Evolutionary conservation across 2,113 vertebrate genomes (phyloP), one percentile per base, ranked within the genome.

Genomic region (Tauraco erythrolophus): DNA sequence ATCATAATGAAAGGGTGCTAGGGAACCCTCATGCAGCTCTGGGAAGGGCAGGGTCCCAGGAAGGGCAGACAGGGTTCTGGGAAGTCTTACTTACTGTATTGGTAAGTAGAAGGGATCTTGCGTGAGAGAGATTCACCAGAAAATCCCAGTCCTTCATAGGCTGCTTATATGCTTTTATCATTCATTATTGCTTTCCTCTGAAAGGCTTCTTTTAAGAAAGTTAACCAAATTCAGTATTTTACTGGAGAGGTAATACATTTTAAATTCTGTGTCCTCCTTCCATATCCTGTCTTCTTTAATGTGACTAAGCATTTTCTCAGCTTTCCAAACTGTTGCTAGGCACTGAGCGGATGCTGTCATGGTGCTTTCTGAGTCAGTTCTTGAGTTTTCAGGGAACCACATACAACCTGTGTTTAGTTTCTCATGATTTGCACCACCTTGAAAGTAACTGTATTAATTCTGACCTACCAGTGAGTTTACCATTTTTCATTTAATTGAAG

Each of bases 301-400:
- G 75, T 88, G 66, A 86, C 71, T 80, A 84, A 84, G 84, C 88
- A 81, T 95, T 97, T 92, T 94, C 75, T 82, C 10, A n/a, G 72
- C 57, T 87, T 95, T 65, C 80, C 74, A 62, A 10, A 58, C n/a
- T 19, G 89, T 94, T 96, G 85, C 96, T 94, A 93, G 88, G 94
- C 93, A 83, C 87, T 80, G 60, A 75, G 68, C 7, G 1, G 72
- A 62, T 92, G 74, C n/a, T 79, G 50, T 76, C 56, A 0, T 53
- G 30, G 35, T 46, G 69, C 71, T 72, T 84, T 87, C 64, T 71
- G 48, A 92, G 43, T 50, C 66, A 60, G 6, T 78, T 93, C 61
- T 72, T 39, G 65, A 72, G 35, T 72, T 89, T 71, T 84, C 25
- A 51, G 66, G 54, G 48, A 94, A 56, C 71, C 45, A 43, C 2